Evolutionary conservation across 2,888 invertebrate species (phyloP), one percentile per base, ranked within the genome.

Genomic region (Capitulum mitella): DNA sequence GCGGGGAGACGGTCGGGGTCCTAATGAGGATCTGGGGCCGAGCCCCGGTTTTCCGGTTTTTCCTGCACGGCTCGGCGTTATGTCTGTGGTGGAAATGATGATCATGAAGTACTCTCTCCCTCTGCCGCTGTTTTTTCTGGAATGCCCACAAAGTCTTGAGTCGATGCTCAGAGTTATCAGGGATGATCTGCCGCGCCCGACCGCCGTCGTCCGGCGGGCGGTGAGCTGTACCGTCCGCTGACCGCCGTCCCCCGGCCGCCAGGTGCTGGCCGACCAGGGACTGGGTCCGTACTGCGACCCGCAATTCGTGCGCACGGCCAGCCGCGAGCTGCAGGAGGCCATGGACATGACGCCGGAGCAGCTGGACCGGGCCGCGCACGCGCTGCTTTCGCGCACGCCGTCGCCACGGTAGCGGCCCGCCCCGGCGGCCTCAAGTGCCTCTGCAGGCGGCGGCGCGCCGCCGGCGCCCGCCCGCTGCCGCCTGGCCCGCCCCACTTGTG

Each of bases 301-400:
- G 61, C 94, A 94, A 82, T 96, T 97, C 86, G 93, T 98, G 78
- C 90, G 93, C 81, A 93, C 94, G 85, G 94, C 96, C 77, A 96
- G 97, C 70, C 90, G 92, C 81, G 98, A 98, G 87, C 94, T 98
- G 91, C 96, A 95, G 84, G 98, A 98, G 86, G 97, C 97, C 14
- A 89, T 96, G 82, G 95, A 97, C 85, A 94, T 98, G 95, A 97
- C 97, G 22, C 91, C 92, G 83, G 97, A 97, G 86, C 95, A 98
- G 87, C 94, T 98, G 93, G 97, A 98, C 86, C 89, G 92, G 84
- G 97, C 97, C 80, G 98, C 98, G 79, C 94, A 95, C 86, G 92
- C 93, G 84, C 88, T 95, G 80, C 88, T 94, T 84, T 79, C 81
- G 51, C 78, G 81, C 70, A 78, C 80, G n/a, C 81, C 75, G 29